phyloP scores from a whole-genome alignment of 92 coral and sea anemone species.

The Chrysogorgia sp. region DNA sequence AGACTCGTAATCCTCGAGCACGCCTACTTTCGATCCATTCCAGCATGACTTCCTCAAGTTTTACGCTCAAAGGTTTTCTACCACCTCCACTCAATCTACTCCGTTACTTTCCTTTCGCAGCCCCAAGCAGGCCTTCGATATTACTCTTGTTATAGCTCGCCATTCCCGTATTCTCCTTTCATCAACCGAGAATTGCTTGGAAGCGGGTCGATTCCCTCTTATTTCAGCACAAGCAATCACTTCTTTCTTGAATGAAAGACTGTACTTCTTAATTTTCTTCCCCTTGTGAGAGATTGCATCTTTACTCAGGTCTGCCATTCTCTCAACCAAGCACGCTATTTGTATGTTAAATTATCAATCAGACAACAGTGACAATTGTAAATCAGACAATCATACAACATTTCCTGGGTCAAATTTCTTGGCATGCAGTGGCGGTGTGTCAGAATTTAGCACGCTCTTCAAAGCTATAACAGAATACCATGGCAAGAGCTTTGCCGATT shows the following conservation, averaged over 20 bases:
- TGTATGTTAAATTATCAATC: too few species aligned
- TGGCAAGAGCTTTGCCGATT: too few species aligned
- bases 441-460: too few species aligned
- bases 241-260: constrained; percentile 43
- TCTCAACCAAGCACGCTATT: constrained; percentile 20
- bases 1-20: constrained; percentile 55
- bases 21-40: constrained; percentile 60
- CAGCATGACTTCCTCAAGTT: constrained; percentile 54
- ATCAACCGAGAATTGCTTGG: constrained; percentile 47
- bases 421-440: constrained; percentile 2
- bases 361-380: not conserved
- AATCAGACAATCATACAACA: not conserved
- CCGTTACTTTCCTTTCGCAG: constrained; percentile 60
- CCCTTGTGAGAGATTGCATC: constrained; percentile 40
- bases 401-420: constrained; percentile 6
- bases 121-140: constrained; percentile 60
- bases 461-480: too few species aligned
- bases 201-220: constrained; percentile 38
- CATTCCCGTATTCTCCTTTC: too few species aligned
- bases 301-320: constrained; percentile 23
- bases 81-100: constrained; percentile 63
- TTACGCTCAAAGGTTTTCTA: constrained; percentile 54
- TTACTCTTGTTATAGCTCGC: constrained; percentile 40
- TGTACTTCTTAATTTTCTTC: constrained; percentile 36
- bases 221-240: constrained; percentile 50